Base-by-base conservation (phyloP, 2,888 invertebrate genomes). In the Andrena minutula region DNA sequence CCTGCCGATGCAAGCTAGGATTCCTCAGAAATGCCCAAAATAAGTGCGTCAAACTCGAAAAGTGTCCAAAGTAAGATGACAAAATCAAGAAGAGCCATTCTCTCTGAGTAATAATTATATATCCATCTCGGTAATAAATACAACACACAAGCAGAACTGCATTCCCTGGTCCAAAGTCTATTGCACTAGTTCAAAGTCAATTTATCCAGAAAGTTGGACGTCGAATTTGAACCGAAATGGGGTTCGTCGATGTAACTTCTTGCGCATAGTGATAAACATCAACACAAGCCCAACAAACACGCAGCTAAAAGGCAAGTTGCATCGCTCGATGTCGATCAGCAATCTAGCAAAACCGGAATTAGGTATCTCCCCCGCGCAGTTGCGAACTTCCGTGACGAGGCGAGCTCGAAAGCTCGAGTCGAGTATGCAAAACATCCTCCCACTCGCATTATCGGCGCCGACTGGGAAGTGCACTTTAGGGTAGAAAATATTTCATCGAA, bases 331-430 rank as follows among this genome's bases (percentile, higher is more conserved):
- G 28, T 49, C 5, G 32, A 32, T 68, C 68, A 8, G 23, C 60
- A 23, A 47, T 49, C 58, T 30, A 61, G 41, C 28, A 20, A 23
- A 71, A 61, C 70, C 70, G 70, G 70, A 71, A 63, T 63, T 5
- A 35, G 30, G 41, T 47, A 30, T 71, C 23, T 41, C 2, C 60
- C 1, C n/a, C 4, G 47, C 28, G n/a, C 5, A 4, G 41, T 41
- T 41, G 41, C 20, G 30, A 71, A 71, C 60, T 60, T 49, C 70
- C 60, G 41, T 60, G 10, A 26, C 47, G 60, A 30, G 28, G n/a
- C 23, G 58, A 23, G 60, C 41, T 20, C 60, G 47, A 60, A 71
- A 16, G 30, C 28, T 20, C 23, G 32, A 60, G 28, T 60, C 60
- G 6, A 58, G 30, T 12, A 26, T 30, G 60, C 47, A 56, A 56